Base-by-base conservation (phyloP, 2,888 invertebrate species). In the Perdita meconis region DNA sequence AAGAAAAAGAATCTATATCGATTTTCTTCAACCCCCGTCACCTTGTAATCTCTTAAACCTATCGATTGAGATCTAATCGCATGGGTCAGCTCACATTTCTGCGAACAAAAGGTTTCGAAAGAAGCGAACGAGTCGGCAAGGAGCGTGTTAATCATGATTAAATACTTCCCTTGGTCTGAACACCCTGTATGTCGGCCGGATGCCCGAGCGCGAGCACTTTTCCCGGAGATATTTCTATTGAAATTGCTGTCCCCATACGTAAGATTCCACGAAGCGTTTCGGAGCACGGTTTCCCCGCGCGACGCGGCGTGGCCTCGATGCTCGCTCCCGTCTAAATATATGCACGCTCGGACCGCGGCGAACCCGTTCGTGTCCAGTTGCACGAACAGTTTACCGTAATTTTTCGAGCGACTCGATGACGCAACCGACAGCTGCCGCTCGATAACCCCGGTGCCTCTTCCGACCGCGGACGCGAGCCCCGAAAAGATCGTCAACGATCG, bases 341-440 rank as follows among this genome's bases (percentile, higher is more conserved):
- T 38, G 53, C 64, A 24, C 22, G 56, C 44, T 60, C 55, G 66
- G 75, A 60, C 72, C 61, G 67, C 66, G n/a, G 16, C 51, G 19
- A 16, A 36, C 36, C 60, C 64, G 36, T 61, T 61, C 51, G 61
- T 40, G 55, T 65, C 56, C 34, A 50, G 56, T 72, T 65, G 56
- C 59, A 36, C 64, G 74, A 57, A 63, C 44, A 44, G 50, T 51
- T 36, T n/a, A 26, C 38, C 30, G 50, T 61, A 53, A 75, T 75
- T 75, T 78, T 75, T 78, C 61, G 50, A 53, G 34, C 69, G 42
- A 19, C 50, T 61, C 69, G 61, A 40, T 75, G 69, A 75, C 69
- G 69, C 61, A 78, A 78, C 53, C 22, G 47, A 26, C 56, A 69
- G 60, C 69, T 68, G 60, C 53, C 59, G 8, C 13, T 38, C 26